These are phyloP conservation scores for Proteles cristata DNA, from an alignment of 2,113 vertebrate species.

Conservation along the genomic window DNA sequence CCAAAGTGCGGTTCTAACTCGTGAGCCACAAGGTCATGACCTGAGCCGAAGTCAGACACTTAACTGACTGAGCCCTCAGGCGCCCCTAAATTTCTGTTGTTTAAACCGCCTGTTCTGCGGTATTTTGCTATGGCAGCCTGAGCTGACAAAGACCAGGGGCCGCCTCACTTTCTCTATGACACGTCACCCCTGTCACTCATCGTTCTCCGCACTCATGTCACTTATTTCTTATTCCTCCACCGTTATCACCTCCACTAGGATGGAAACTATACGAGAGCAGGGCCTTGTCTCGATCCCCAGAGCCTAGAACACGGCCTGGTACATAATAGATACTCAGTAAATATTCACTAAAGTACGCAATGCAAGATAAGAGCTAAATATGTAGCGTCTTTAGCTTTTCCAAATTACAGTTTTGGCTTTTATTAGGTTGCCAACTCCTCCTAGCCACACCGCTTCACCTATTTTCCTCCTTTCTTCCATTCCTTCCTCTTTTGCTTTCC, in stretches of 20 bases:
- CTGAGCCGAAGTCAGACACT: too few relatives aligned
- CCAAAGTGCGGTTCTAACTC: too few relatives aligned
- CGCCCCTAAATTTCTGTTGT: not conserved
- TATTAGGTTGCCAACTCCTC: not conserved
- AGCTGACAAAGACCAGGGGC: not conserved
- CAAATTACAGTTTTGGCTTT: not conserved
- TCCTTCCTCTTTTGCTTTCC: not conserved
- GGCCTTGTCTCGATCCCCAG: not conserved
- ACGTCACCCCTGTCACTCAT: not conserved
- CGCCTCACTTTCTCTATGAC: not conserved
- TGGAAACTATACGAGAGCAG: not conserved
- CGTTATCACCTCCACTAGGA: not conserved
- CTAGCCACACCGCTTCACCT: not conserved
- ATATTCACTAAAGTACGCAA: not conserved
- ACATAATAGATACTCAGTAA: not conserved
- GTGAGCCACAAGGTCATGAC: too few relatives aligned
- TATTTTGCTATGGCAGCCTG: not conserved
- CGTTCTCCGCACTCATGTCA: not conserved
- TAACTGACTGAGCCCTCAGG: too few relatives aligned
- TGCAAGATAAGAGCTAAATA: not conserved
- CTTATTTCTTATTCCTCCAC: not conserved
- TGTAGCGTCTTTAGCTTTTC: not conserved
- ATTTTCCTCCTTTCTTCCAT: not conserved
- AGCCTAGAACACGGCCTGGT: not conserved
- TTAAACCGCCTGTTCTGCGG: not conserved